Evolutionary conservation across 2,113 vertebrate species (phyloP).

Genomic region (Myiopsitta monachus): DNA sequence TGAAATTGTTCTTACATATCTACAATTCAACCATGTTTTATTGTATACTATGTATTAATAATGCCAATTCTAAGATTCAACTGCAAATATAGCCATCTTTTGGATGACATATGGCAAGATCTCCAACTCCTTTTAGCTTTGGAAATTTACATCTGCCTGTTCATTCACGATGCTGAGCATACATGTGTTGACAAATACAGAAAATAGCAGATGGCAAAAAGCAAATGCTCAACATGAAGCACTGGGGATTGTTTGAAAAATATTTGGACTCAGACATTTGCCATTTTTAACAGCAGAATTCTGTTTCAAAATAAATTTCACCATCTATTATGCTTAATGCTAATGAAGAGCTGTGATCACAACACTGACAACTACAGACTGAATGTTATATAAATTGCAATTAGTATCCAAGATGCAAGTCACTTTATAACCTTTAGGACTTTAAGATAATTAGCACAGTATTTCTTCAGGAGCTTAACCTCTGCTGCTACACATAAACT

Average conservation of each 20-base stretch:
- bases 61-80: background rate
- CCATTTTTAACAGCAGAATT: background rate
- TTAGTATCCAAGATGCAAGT: background rate
- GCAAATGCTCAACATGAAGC: constrained; percentile 13
- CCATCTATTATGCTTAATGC: background rate
- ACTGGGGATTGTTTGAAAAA: background rate
- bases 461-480: background rate
- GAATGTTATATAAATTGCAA: background rate
- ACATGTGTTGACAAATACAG: constrained; percentile 27
- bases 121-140: constrained; percentile 9
- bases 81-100: background rate
- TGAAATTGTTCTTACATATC: background rate
- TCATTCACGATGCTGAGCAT: constrained; percentile 4
- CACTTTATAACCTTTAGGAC: background rate
- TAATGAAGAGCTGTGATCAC: background rate
- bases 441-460: background rate
- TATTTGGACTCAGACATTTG: background rate
- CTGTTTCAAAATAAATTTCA: background rate
- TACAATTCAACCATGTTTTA: background rate
- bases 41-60: background rate
- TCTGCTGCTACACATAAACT: background rate
- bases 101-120: constrained; percentile 45
- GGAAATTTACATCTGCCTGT: constrained; percentile 21
- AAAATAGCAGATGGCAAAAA: constrained; percentile 56
- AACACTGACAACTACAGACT: background rate